These are phyloP conservation scores for Blastobasis adustella DNA, from an alignment of 2,888 invertebrate species.

Conservation along the genomic window DNA sequence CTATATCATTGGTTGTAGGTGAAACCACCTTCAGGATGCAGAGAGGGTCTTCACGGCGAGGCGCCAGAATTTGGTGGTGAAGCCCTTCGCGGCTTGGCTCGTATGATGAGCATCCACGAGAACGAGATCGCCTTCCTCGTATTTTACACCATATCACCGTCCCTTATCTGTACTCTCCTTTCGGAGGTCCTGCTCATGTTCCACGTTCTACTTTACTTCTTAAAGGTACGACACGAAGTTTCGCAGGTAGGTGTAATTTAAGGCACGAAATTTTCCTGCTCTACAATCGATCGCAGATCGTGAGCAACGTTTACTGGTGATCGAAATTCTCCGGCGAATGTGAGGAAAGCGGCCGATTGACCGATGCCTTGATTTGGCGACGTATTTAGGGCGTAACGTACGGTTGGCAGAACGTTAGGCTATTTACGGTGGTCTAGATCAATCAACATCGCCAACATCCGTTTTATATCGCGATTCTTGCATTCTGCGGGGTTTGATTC, in stretches of 20 bases:
- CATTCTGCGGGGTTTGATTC: constrained; percentile 14
- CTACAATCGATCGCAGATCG: constrained; percentile 8
- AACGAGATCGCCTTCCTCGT: not conserved
- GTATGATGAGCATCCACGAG: not conserved
- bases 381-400: constrained; percentile 20
- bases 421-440: constrained; percentile 7
- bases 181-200: not conserved
- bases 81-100: not conserved
- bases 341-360: constrained; percentile 20
- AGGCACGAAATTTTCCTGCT: constrained; percentile 14
- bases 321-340: constrained; percentile 24
- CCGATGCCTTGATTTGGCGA: constrained; percentile 13
- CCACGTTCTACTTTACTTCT: not conserved
- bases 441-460: too few species aligned
- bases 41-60: too few species aligned
- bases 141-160: not conserved
- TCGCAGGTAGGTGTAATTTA: constrained; percentile 13
- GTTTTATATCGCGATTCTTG: constrained; percentile 14
- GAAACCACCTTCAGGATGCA: too few species aligned
- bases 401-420: constrained; percentile 5
- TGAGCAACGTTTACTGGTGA: constrained; percentile 11
- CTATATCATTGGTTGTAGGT: too few species aligned
- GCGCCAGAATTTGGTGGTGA: not conserved
- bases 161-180: not conserved
- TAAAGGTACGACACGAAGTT: not conserved